Percentiles rank a stretch among this genome's conserved stretches.
Evolutionary conservation across 2,888 invertebrate genomes (phyloP).

Genomic region (Dastarcus helophoroides): DNA sequence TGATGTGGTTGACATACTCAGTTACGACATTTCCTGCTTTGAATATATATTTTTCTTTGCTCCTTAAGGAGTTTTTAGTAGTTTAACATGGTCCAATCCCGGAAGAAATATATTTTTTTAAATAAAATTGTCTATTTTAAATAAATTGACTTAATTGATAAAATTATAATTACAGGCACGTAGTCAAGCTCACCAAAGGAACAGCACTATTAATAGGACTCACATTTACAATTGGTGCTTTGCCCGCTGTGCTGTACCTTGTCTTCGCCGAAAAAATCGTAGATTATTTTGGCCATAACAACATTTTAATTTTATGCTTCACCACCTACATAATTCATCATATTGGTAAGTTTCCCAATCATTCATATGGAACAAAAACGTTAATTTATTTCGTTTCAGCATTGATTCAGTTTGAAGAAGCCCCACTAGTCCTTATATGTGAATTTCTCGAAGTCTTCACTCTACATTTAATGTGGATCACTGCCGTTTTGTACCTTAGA

Average conservation of each 20-base stretch:
- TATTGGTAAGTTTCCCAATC: constrained; percentile 41
- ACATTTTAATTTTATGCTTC: constrained; percentile 73
- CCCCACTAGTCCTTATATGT: constrained; percentile 55
- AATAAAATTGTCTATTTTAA: constrained; percentile 7
- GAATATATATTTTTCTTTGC: no score
- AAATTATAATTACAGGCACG: constrained; percentile 55
- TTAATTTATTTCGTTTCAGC: constrained; percentile 33
- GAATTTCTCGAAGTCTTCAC: constrained; percentile 67
- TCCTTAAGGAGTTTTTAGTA: no score
- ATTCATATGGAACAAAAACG: constrained; percentile 1
- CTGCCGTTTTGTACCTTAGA: constrained; percentile 68
- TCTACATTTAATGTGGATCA: constrained; percentile 67
- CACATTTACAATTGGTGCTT: constrained; percentile 53
- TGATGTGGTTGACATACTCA: no score
- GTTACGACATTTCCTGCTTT: no score
- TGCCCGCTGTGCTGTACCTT: constrained; percentile 59
- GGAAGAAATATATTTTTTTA: no score
- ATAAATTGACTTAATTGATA: no score
- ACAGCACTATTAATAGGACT: constrained; percentile 50
- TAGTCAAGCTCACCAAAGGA: constrained; percentile 43
- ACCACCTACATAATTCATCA: constrained; percentile 68
- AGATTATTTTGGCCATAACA: constrained; percentile 72
- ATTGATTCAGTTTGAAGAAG: constrained; percentile 45
- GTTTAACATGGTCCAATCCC: no score
- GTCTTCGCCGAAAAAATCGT: constrained; percentile 73